Conservation (phyloP, 2,797 vertebrate species). For the Pangasius mekongensis region DNA sequence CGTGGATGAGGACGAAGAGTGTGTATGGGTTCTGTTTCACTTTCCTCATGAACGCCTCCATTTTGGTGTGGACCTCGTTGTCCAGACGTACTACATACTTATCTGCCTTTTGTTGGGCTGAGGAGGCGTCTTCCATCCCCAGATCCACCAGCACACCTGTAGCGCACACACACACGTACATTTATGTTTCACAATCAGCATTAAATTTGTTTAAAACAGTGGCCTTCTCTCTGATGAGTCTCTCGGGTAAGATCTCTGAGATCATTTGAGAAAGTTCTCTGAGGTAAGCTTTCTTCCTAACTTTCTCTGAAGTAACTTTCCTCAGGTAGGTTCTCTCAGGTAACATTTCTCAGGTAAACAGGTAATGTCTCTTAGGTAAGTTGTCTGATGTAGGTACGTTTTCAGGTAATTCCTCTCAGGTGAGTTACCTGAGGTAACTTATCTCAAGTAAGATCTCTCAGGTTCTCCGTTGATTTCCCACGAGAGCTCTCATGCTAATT, state of each 20-base stretch:
- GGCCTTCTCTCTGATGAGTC: neutral
- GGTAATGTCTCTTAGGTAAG: neutral
- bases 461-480: neutral
- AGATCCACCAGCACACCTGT: conserved; percentile 93
- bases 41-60: conserved; percentile 93
- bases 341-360: neutral
- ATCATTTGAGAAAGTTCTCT: neutral
- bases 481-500: neutral
- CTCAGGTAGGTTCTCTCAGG: neutral
- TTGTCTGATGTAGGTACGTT: neutral
- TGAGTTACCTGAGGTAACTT: neutral
- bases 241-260: neutral
- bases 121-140: conserved; percentile 87
- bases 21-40: conserved; percentile 97
- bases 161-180: conserved; percentile 55
- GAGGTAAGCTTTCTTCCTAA: neutral
- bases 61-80: conserved; percentile 88
- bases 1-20: conserved; percentile 95
- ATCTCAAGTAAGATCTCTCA: neutral
- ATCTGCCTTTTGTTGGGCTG: conserved; percentile 85
- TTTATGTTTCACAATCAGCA: neutral
- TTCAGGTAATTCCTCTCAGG: neutral
- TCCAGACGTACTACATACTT: conserved; percentile 94
- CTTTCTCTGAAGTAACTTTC: neutral
- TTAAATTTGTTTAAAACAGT: neutral